phyloP scores from a whole-genome alignment of 2,888 invertebrate species.

The Tenthredo amoena region DNA sequence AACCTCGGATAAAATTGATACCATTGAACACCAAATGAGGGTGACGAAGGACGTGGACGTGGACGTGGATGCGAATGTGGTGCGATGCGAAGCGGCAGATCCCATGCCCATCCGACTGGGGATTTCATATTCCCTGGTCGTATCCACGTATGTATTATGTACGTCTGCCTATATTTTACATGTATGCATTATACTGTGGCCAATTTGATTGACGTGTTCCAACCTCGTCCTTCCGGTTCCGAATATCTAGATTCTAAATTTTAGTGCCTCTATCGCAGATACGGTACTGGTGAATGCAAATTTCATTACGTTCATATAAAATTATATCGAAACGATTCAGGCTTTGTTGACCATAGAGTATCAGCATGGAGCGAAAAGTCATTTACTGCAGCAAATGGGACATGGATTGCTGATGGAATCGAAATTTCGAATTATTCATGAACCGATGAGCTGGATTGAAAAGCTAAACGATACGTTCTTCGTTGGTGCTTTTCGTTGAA shows the following conservation, averaged over 20 bases:
- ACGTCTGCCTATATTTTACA: neutral
- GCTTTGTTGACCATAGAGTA: neutral
- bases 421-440: neutral
- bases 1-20: neutral
- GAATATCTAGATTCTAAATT: slow-evolving; percentile 20
- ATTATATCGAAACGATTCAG: neutral
- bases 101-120: neutral
- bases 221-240: neutral
- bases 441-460: neutral
- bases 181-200: neutral
- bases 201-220: slow-evolving; percentile 15
- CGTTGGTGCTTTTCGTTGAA: neutral
- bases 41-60: neutral
- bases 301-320: neutral
- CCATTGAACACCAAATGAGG: neutral
- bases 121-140: slow-evolving; percentile 15
- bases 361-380: neutral
- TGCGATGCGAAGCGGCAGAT: neutral
- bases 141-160: neutral
- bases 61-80: neutral
- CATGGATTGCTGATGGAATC: neutral
- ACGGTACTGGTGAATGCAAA: neutral
- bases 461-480: neutral
- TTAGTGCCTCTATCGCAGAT: neutral
- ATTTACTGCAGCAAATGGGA: neutral